Evolutionary conservation across 2,888 invertebrate species (phyloP), one percentile per base, ranked within the genome.

Genomic region (Hermaeophaga mercurialis): DNA sequence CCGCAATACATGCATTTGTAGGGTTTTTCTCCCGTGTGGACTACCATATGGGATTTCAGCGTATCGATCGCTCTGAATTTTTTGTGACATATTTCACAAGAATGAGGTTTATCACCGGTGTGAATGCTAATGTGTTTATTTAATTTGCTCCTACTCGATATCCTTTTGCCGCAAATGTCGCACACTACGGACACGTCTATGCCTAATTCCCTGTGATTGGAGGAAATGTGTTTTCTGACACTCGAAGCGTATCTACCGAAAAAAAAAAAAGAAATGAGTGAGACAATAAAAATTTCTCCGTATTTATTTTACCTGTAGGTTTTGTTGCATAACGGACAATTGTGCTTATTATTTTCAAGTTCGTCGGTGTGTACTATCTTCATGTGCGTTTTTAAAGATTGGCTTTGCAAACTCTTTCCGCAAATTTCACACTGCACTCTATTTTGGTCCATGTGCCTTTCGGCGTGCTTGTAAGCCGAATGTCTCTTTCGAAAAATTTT

Each of bases 31-130:
- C 71, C 71, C 1, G 71, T 73, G 39, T 73, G 73, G 4, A 66
- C 65, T 8, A 70, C 61, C 50, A 64, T 62, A 36, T 73, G 73
- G 8, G 64, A 64, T 36, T 80, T 81, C 61, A 84, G 73, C 71
- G 82, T 81, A 73, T 81, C 81, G 64, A 82, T 82, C 70, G 82
- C 81, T 43, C 81, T 81, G 72, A 83, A 82, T 1, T 80, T 80
- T 67, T 82, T 82, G 54, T 81, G 59, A 18, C 70, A 70, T 9
- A 63, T 57, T 3, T 46, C 46, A 36, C 71, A 71, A 17, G 54
- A 34, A 52, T 61, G 68, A 1, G 83, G 83, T 63, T 81, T 82
- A 14, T 80, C 76, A 5, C 81, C 81, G 0, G 77, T 76, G 64
- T 84, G 84, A 44, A 79, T 79, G 18, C 79, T 72, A 34, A 79